Conservation (phyloP, 2,797 vertebrate genomes). For the Notamacropus eugenii region DNA sequence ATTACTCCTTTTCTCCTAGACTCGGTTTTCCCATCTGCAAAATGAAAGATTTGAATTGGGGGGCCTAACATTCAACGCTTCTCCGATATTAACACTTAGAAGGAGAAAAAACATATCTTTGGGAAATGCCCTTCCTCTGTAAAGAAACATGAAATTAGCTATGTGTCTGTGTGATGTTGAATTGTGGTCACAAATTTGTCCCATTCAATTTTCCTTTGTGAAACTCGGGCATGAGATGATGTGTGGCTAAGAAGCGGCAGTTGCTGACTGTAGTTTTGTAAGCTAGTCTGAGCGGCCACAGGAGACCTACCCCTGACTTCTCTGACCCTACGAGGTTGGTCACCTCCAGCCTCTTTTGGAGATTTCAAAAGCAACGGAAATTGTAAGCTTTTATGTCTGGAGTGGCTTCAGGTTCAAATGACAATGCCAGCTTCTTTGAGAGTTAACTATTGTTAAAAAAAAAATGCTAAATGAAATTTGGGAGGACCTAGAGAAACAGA, state of each 20-base stretch:
- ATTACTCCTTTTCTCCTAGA: not conserved
- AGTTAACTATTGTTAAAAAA: not conserved
- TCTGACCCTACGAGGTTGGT: not conserved
- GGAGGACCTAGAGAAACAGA: not conserved
- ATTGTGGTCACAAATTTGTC: not conserved
- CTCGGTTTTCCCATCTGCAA: not conserved
- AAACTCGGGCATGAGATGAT: not conserved
- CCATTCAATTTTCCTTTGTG: not conserved
- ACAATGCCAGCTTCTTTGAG: not conserved
- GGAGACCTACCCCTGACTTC: not conserved
- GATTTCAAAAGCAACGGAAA: constrained; percentile 3
- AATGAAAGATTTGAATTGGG: not conserved
- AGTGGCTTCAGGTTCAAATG: not conserved
- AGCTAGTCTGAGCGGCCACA: not conserved
- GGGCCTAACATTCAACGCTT: not conserved
- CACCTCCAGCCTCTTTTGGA: not conserved
- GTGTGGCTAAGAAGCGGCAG: not conserved
- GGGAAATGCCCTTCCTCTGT: not conserved
- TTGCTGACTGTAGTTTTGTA: not conserved
- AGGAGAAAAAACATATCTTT: not conserved
- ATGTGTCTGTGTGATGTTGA: not conserved
- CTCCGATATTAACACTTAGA: not conserved
- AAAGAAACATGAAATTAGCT: not conserved
- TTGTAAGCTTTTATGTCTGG: not conserved
- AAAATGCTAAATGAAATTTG: not conserved